A percentile compares a stretch with the other conserved stretches of the same genome.
Evolutionary conservation across 2,113 vertebrate species (phyloP).

Genomic region (Alosa alosa): DNA sequence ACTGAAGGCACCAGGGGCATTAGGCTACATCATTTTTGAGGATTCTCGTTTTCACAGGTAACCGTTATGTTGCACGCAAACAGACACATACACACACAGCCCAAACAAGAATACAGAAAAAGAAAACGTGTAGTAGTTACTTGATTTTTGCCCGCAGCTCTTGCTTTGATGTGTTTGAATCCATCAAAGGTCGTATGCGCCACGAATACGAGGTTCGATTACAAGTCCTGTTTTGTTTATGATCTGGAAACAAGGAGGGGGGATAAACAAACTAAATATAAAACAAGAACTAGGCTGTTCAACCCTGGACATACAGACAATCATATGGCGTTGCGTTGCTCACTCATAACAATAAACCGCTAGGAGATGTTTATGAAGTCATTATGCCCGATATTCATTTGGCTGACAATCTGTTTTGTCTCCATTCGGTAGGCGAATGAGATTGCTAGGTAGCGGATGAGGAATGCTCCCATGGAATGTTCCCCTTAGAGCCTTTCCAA

Average conservation of each 20-base stretch:
- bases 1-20: neutral
- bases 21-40: neutral
- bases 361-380: neutral
- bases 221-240: constrained; percentile 33
- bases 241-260: constrained; percentile 7
- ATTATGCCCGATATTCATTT: neutral
- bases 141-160: neutral
- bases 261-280: constrained; percentile 23
- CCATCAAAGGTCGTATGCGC: constrained; percentile 23
- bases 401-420: neutral
- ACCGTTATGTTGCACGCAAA: neutral
- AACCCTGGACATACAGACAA: constrained; percentile 25
- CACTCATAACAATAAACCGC: constrained; percentile 5
- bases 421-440: neutral
- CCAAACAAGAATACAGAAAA: neutral
- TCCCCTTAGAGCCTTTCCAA: neutral
- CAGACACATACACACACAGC: neutral
- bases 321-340: constrained; percentile 41
- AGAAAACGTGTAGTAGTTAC: neutral
- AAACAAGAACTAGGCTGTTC: constrained; percentile 26
- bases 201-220: constrained; percentile 38
- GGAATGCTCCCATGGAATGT: neutral
- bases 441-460: neutral
- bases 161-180: constrained; percentile 19
- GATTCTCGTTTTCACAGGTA: neutral